Conservation (phyloP, 2,113 vertebrate species). For the Herpailurus yagouaroundi region DNA sequence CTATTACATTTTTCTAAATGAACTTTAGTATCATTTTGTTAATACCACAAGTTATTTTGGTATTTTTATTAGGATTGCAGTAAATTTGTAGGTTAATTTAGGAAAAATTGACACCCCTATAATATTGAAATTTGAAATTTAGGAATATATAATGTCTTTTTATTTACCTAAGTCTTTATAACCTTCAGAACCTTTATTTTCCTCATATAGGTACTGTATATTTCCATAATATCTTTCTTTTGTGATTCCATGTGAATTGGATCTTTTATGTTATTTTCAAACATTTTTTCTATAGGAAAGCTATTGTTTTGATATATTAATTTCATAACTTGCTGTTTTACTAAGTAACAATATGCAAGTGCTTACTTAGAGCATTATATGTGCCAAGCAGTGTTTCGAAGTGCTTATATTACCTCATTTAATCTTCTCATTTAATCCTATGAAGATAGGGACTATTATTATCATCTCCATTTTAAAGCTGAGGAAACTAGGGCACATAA, state of each 20-base stretch:
- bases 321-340: not conserved
- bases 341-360: not conserved
- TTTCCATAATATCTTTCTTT: not conserved
- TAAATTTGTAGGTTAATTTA: constrained; percentile 35
- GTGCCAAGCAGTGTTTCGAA: not conserved
- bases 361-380: not conserved
- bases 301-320: not conserved
- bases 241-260: not conserved
- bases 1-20: not conserved
- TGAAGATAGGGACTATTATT: not conserved
- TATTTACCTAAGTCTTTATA: constrained; percentile 7
- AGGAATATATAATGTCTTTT: not conserved
- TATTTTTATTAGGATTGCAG: constrained; percentile 8
- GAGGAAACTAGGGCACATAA: not conserved
- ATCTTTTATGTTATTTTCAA: not conserved
- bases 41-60: constrained; percentile 1
- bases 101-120: not conserved
- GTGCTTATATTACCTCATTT: not conserved
- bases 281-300: not conserved
- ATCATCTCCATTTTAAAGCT: not conserved
- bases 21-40: constrained; percentile 15
- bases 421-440: not conserved
- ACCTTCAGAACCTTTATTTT: constrained; percentile 7
- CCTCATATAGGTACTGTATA: not conserved
- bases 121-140: not conserved